A percentile compares a stretch with the other conserved stretches of the same genome.
These are phyloP conservation scores for Caenorhabditis uteleia DNA, from an alignment of 2,888 invertebrate genomes.

Conservation along the genomic window DNA sequence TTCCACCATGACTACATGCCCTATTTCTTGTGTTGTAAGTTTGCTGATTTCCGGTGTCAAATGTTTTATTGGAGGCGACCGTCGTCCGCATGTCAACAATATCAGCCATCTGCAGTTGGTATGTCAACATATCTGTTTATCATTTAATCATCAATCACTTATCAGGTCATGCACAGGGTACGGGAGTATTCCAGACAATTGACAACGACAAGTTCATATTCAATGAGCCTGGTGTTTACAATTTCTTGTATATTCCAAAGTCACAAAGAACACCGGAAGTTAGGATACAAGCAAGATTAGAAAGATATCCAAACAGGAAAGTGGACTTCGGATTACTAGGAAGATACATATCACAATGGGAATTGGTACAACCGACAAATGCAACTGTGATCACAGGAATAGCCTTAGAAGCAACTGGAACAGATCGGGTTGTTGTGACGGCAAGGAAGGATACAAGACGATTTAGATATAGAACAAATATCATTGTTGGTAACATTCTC, in stretches of 20 bases:
- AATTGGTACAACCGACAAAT: constrained; percentile 68
- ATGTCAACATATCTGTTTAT: not conserved
- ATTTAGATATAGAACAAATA: constrained; percentile 63
- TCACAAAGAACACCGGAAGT: constrained; percentile 63
- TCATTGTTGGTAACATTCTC: constrained; percentile 68
- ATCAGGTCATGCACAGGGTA: constrained; percentile 87
- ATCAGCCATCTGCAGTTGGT: constrained; percentile 66
- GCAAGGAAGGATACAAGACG: constrained; percentile 67
- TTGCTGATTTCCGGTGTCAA: constrained; percentile 93
- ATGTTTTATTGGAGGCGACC: constrained; percentile 87
- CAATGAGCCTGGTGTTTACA: constrained; percentile 79
- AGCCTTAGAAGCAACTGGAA: constrained; percentile 50
- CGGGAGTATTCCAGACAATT: constrained; percentile 85
- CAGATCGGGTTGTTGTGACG: constrained; percentile 64
- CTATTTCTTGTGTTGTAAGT: constrained; percentile 90
- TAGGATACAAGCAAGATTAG: constrained; percentile 63
- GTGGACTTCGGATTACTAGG: constrained; percentile 64
- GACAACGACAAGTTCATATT: constrained; percentile 90
- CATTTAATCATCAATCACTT: constrained; percentile 72
- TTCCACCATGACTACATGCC: constrained; percentile 95
- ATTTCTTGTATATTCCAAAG: constrained; percentile 62
- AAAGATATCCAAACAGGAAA: constrained; percentile 68
- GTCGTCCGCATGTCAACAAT: constrained; percentile 89
- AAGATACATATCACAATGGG: constrained; percentile 60
- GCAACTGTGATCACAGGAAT: constrained; percentile 68